phyloP scores from a whole-genome alignment of 2,888 invertebrate species.

The Reticulitermes lucifugus region DNA sequence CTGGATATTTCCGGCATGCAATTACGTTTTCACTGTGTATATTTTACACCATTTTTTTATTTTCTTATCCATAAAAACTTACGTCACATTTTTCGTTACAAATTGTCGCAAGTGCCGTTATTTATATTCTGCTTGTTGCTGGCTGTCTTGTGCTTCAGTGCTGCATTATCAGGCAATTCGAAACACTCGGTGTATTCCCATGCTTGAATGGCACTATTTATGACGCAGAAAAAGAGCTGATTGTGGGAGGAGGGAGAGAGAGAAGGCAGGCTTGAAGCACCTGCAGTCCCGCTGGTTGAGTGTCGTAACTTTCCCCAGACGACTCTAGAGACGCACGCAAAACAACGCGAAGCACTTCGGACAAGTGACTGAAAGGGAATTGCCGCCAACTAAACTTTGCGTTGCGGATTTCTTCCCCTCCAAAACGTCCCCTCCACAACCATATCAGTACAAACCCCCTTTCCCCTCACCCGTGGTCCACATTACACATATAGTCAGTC shows the following conservation, averaged over 20 bases:
- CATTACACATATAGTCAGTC: background rate
- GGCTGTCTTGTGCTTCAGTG: too few relatives aligned
- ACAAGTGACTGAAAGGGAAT: conserved; percentile 7
- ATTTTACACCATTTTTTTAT: too few relatives aligned
- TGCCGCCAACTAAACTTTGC: conserved; percentile 27
- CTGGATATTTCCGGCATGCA: too few relatives aligned
- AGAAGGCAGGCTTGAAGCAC: background rate
- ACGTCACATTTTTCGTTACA: too few relatives aligned
- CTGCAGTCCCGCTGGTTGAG: background rate
- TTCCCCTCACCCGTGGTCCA: conserved; percentile 1
- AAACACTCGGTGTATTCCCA: background rate
- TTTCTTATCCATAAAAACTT: too few relatives aligned
- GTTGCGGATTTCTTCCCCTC: conserved; percentile 34
- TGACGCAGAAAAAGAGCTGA: background rate
- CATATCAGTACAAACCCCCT: background rate
- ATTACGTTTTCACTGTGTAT: too few relatives aligned
- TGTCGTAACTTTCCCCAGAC: background rate
- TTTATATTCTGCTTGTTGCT: too few relatives aligned
- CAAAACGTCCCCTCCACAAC: conserved; percentile 10
- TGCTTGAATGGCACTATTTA: background rate
- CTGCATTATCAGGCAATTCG: too few relatives aligned
- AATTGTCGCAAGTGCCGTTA: too few relatives aligned
- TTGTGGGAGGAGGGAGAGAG: background rate
- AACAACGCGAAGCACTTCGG: conserved; percentile 8
- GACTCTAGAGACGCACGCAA: background rate